These are phyloP conservation scores for Synanthedon andrenaeformis DNA, from an alignment of 2,888 invertebrate species.

Conservation along the genomic window DNA sequence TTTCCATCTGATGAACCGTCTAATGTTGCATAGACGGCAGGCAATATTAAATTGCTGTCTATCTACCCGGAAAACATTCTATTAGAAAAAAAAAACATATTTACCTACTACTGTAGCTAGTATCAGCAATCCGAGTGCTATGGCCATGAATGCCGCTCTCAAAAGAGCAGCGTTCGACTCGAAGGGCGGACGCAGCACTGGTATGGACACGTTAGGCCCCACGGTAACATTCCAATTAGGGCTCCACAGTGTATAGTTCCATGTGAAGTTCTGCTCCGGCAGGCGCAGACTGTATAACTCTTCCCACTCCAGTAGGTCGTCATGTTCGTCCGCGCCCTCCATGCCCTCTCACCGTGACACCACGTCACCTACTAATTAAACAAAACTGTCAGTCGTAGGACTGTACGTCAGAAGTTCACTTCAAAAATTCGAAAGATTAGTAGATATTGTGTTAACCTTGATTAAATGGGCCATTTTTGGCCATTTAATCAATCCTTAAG, in stretches of 20 bases:
- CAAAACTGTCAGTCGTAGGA: not conserved
- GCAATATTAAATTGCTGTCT: too few relatives aligned
- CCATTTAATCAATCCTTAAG: too few relatives aligned
- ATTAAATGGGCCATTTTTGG: too few relatives aligned
- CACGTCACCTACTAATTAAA: constrained; percentile 29
- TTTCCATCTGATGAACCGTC: too few relatives aligned
- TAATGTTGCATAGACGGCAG: too few relatives aligned
- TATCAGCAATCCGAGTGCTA: constrained; percentile 71
- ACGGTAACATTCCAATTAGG: constrained; percentile 44
- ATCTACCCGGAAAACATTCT: too few relatives aligned
- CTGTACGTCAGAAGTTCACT: too few relatives aligned
- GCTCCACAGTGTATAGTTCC: constrained; percentile 47
- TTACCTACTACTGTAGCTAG: constrained; percentile 74
- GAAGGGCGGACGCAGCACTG: constrained; percentile 56
- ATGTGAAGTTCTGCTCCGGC: constrained; percentile 40
- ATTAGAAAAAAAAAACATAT: constrained; percentile 2
- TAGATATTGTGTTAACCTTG: too few relatives aligned
- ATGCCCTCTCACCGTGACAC: constrained; percentile 57
- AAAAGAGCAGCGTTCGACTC: constrained; percentile 67
- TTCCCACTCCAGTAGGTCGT: constrained; percentile 56
- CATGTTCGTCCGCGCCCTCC: constrained; percentile 61
- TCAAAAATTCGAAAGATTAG: too few relatives aligned
- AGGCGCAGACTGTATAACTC: constrained; percentile 42
- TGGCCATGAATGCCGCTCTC: constrained; percentile 72
- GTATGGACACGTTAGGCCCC: constrained; percentile 47